Evolutionary conservation across 2,888 invertebrate genomes (phyloP), one percentile per base, ranked within the genome.

Genomic region (Cheilosia impressa): DNA sequence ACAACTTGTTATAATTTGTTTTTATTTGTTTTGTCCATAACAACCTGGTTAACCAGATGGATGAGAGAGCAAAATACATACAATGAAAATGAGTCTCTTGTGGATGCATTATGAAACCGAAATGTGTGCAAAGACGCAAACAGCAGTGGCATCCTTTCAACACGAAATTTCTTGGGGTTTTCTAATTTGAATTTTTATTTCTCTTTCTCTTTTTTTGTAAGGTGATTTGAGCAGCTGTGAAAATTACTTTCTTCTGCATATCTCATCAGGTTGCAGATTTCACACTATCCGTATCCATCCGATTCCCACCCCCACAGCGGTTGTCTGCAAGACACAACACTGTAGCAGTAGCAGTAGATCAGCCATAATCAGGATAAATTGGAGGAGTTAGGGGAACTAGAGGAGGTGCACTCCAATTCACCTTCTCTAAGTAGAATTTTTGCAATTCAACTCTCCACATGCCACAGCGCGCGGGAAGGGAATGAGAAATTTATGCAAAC

Each of bases 401-500:
- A 68, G 34, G 50, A 63, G 52, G 43, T 84, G 79, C 58, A 60
- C 69, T 80, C 65, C 57, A 71, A 84, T 80, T 80, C 60, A 80
- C 71, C 80, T 84, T 71, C 60, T 66, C 50, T 71, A 69, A 76
- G 80, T 75, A 84, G 71, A 84, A 69, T 80, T 84, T 80, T 75
- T 71, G 75, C 75, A 80, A 75, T 84, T 84, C 71, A 75, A 84
- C 69, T 66, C 58, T 75, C 60, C 81, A 66, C 81, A 69, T 71
- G 57, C 45, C 69, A 24, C 19, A 27, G 24, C 43, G 75, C 65
- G 65, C 58, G 71, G 65, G 41, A 45, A 43, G 60, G 60, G 71
- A 58, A 84, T 66, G 84, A 71, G 75, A 87, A 88, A 88, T 88
- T 85, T 88, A 88, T 88, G 88, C 88, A 87, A 88, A 73, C 87